phyloP scores from a whole-genome alignment of 2,888 invertebrate genomes.

The Zaprionus obscuricornis region DNA sequence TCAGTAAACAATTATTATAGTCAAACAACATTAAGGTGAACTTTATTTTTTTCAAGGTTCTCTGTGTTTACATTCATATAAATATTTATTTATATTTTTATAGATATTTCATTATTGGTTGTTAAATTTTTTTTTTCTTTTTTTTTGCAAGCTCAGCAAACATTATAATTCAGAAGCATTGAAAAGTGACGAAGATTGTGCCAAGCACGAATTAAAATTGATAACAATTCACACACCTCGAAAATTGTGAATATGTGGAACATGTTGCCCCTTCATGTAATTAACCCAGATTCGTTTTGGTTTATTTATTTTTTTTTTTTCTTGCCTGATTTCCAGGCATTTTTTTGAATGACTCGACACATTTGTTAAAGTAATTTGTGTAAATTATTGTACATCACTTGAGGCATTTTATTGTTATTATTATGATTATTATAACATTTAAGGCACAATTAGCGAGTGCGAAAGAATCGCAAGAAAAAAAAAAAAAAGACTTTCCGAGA shows the following conservation, averaged over 20 bases:
- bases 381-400: conserved; percentile 57
- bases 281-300: conserved; percentile 57
- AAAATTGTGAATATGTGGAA: conserved; percentile 53
- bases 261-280: conserved; percentile 42
- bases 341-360: conserved; percentile 40
- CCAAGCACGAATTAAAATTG: conserved; percentile 36
- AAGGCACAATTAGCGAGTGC: conserved; percentile 25
- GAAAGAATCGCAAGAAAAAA: neutral
- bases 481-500: conserved; percentile 6
- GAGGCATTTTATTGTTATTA: conserved; percentile 58
- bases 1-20: too few relatives aligned
- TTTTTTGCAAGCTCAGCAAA: conserved; percentile 29
- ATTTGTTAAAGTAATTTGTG: conserved; percentile 52
- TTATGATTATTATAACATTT: conserved; percentile 37
- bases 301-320: too few relatives aligned
- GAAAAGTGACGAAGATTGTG: conserved; percentile 18
- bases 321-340: conserved; percentile 24
- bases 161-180: conserved; percentile 37
- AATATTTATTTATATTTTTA: too few relatives aligned
- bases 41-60: too few relatives aligned
- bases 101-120: too few relatives aligned
- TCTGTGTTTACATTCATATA: too few relatives aligned
- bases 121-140: too few relatives aligned
- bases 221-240: conserved; percentile 69
- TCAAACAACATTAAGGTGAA: too few relatives aligned